Evolutionary conservation across 1,140 invertebrate genomes (phyloP).

Genomic region (Macrocentrus cingulum): DNA sequence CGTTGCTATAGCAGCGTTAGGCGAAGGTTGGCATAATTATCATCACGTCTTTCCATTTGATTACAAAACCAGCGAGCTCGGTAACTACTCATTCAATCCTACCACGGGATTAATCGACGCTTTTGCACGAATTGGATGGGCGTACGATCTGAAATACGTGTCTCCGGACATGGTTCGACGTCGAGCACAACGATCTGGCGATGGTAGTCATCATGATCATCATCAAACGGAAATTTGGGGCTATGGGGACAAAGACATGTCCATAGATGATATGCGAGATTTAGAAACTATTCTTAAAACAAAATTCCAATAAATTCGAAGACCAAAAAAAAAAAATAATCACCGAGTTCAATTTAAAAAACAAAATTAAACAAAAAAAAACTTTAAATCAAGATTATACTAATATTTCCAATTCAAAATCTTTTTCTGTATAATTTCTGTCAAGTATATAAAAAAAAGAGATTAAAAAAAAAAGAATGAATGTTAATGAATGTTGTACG

Average conservation of each 20-base stretch:
- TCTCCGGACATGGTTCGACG: slow-evolving; percentile 66
- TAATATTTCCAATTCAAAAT: too few species aligned
- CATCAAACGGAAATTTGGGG: slow-evolving; percentile 57
- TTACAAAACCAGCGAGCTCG: slow-evolving; percentile 83
- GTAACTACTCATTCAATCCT: slow-evolving; percentile 66
- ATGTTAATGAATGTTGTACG: too few species aligned
- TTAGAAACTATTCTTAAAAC: slow-evolving; percentile 56
- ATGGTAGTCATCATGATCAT: slow-evolving; percentile 66
- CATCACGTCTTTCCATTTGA: slow-evolving; percentile 92
- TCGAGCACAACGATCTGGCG: slow-evolving; percentile 65
- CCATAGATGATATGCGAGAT: slow-evolving; percentile 57
- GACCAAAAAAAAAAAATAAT: too few species aligned
- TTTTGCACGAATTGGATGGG: slow-evolving; percentile 73
- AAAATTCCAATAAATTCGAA: too few species aligned
- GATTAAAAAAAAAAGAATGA: too few species aligned
- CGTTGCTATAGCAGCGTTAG: slow-evolving; percentile 71
- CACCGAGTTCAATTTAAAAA: too few species aligned
- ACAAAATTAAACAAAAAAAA: too few species aligned
- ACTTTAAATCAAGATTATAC: too few species aligned
- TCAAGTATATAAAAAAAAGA: too few species aligned
- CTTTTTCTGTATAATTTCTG: too few species aligned
- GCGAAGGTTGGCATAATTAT: slow-evolving; percentile 93
- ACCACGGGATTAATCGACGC: slow-evolving; percentile 74
- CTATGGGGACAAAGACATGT: slow-evolving; percentile 62
- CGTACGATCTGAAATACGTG: slow-evolving; percentile 71